A percentile compares a stretch with the other conserved stretches of the same genome.
Evolutionary conservation across 2,888 invertebrate genomes (phyloP).

Genomic region (Alsophila aescularia): DNA sequence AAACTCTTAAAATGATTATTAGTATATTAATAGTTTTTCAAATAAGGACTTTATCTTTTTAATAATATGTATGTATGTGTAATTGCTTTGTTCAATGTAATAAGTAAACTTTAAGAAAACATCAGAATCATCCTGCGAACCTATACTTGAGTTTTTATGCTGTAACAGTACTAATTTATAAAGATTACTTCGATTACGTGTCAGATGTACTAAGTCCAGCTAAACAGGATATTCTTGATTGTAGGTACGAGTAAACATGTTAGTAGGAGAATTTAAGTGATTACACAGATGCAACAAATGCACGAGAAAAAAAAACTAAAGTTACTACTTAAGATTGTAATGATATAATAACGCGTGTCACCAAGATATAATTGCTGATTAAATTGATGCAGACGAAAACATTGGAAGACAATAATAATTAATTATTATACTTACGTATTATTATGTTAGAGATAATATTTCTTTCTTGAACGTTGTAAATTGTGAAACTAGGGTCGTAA

Average conservation of each 20-base stretch:
- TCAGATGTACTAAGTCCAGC: not conserved
- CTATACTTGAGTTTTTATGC: not conserved
- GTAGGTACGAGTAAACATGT: not conserved
- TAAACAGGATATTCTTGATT: not conserved
- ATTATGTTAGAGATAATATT: not conserved
- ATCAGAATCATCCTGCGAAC: no score
- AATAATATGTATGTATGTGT: not conserved
- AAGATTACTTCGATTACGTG: slow-evolving; percentile 14
- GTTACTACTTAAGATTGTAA: not conserved
- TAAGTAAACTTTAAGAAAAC: not conserved
- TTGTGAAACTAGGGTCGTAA: no score
- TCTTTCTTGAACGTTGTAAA: not conserved
- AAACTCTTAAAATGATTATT: no score
- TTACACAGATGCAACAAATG: slow-evolving; percentile 6
- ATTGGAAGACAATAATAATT: slow-evolving; percentile 2
- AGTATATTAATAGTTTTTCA: not conserved
- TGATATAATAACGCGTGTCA: slow-evolving; percentile 17
- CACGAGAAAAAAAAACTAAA: not conserved
- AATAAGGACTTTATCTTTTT: not conserved
- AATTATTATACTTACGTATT: not conserved
- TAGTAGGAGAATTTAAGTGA: slow-evolving; percentile 7
- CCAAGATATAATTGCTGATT: slow-evolving; percentile 19
- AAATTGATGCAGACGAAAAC: slow-evolving; percentile 10
- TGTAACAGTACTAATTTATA: not conserved
- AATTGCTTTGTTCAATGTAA: not conserved